Evolutionary conservation across 2,888 invertebrate genomes (phyloP), one percentile per base, ranked within the genome.

Genomic region (Pachycephus smyrnensis): DNA sequence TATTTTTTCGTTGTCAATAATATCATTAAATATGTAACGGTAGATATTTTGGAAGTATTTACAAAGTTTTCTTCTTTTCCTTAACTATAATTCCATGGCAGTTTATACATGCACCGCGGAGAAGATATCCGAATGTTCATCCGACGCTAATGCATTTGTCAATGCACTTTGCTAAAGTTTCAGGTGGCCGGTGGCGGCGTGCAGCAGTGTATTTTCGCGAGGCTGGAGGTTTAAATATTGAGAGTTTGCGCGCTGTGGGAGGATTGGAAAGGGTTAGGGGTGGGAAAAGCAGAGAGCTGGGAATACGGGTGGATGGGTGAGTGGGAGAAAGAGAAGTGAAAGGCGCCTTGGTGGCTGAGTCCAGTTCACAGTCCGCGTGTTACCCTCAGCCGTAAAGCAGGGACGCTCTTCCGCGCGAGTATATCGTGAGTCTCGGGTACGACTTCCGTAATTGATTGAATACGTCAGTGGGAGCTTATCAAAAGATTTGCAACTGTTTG

Each of bases 331-430:
- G 73, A 77, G 78, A 77, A 82, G 80, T 79, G 82, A 83, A 79
- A 81, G 81, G 81, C 81, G 81, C 82, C 82, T 83, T 85, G 84
- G 84, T 80, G 86, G 86, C 85, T 83, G 83, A 87, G 86, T 80
- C 80, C 86, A 84, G 84, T 81, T 80, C 82, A 74, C 86, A 88
- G 88, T 88, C 88, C 89, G 89, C 88, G 89, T 88, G 88, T 87
- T 86, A 86, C 84, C 85, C 81, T 83, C 84, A 84, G 82, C 83
- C 84, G 86, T 75, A 75, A 79, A 80, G 78, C 81, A 82, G 83
- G 82, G 84, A 73, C 81, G 83, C 81, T 81, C 71, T 55, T 23
- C 9, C 9, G 55, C 23, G 23, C 23, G 23, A 55, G 23, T 55
- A 55, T 55, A 55, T 55, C 55, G 55, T 23, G 23, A 55, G 15